These are phyloP conservation scores for Trissonchulus sp. DNA, from an alignment of 2,888 invertebrate species.

Conservation along the genomic window DNA sequence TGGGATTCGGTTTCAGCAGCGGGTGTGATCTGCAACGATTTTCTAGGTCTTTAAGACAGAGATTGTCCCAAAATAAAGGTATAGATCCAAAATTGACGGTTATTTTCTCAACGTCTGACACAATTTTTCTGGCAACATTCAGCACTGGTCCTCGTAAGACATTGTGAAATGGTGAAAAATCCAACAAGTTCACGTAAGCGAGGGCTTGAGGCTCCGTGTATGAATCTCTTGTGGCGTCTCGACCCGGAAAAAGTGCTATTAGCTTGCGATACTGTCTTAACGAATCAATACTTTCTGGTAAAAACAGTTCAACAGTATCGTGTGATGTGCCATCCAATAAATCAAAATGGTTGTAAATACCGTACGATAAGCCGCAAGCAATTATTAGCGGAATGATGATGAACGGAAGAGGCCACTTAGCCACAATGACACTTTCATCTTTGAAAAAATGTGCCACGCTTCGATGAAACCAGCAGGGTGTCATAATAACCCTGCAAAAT, in stretches of 20 bases:
- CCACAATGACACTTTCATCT: conserved; percentile 42
- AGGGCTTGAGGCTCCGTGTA: conserved; percentile 41
- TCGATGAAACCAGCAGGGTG: conserved; percentile 29
- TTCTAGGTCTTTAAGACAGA: background rate
- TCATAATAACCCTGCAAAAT: background rate
- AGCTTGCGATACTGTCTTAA: conserved; percentile 37
- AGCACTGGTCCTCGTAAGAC: background rate
- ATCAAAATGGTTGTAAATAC: background rate
- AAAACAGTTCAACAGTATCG: conserved; percentile 40
- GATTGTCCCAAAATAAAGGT: background rate
- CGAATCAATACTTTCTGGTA: conserved; percentile 47
- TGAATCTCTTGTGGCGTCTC: conserved; percentile 45
- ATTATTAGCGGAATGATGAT: conserved; percentile 43
- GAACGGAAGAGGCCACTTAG: conserved; percentile 46
- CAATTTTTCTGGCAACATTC: background rate
- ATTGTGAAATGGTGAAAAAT: conserved; percentile 24
- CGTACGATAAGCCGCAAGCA: conserved; percentile 31
- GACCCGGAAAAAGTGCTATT: conserved; percentile 43
- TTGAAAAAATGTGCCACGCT: conserved; percentile 31
- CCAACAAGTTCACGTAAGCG: conserved; percentile 46
- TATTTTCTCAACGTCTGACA: background rate
- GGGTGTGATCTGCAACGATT: background rate
- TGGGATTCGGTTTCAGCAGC: background rate
- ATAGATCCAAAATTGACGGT: conserved; percentile 4
- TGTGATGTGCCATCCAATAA: background rate